phyloP scores from a whole-genome alignment of 1,140 invertebrate species.

The Aporrectodea caliginosa region DNA sequence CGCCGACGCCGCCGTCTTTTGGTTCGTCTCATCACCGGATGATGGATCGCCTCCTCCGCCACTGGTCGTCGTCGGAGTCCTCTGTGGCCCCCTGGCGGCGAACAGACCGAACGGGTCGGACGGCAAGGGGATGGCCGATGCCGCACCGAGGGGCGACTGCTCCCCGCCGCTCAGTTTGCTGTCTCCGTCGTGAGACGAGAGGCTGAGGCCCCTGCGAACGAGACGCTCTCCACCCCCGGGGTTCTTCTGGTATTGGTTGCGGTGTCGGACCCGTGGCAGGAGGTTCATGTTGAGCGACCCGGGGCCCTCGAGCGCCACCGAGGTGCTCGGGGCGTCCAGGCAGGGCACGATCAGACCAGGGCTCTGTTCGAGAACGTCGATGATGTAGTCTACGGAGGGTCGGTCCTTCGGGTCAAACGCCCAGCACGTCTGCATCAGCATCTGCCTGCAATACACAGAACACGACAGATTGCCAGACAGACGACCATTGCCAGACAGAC shows the following conservation, averaged over 20 bases:
- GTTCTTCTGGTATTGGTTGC: slow-evolving; percentile 24
- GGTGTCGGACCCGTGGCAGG: slow-evolving; percentile 32
- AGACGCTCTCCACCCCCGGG: not conserved
- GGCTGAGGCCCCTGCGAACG: not conserved
- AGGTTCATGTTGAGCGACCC: slow-evolving; percentile 59
- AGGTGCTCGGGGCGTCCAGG: slow-evolving; percentile 70
- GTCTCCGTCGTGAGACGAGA: not conserved
- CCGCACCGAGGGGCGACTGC: not conserved
- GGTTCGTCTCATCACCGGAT: not conserved
- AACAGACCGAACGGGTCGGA: not conserved
- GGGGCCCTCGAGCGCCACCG: slow-evolving; percentile 65
- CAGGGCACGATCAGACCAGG: slow-evolving; percentile 73
- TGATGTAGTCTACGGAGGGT: slow-evolving; percentile 71
- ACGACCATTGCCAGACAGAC: too few relatives aligned
- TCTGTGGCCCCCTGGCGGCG: not conserved
- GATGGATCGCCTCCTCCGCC: not conserved
- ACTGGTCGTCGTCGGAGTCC: not conserved
- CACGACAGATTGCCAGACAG: too few relatives aligned
- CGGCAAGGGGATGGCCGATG: too few relatives aligned
- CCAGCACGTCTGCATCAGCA: slow-evolving; percentile 74
- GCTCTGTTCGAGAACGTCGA: slow-evolving; percentile 72
- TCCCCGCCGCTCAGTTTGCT: not conserved
- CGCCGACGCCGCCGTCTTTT: not conserved
- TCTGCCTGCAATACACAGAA: slow-evolving; percentile 61
- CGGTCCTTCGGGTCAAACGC: slow-evolving; percentile 65